Conservation (phyloP, 2,797 vertebrate genomes). For the Vireo griseus region DNA sequence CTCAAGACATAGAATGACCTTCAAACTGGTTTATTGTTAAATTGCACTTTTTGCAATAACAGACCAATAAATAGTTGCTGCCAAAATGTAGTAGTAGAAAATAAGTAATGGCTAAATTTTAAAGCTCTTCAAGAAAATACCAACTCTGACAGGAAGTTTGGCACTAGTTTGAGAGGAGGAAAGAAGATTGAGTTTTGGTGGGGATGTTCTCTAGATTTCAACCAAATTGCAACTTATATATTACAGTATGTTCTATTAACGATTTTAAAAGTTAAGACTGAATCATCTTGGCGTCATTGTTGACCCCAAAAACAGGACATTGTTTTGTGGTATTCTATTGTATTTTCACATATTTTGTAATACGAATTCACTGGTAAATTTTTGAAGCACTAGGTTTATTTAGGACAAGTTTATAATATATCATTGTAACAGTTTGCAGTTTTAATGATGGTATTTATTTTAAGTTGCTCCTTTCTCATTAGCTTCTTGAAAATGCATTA, state of each 20-base stretch:
- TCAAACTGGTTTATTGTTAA: conserved; percentile 82
- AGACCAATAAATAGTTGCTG: conserved; percentile 78
- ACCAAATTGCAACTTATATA: conserved; percentile 71
- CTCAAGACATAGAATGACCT: conserved; percentile 79
- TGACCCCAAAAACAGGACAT: conserved; percentile 28
- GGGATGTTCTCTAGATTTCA: conserved; percentile 68
- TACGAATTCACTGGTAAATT: conserved; percentile 67
- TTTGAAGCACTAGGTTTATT: conserved; percentile 69
- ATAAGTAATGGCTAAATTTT: conserved; percentile 63
- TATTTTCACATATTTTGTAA: conserved; percentile 73
- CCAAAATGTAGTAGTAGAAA: conserved; percentile 74
- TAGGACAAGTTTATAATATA: conserved; percentile 68
- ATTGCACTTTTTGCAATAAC: conserved; percentile 80
- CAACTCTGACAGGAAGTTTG: conserved; percentile 53
- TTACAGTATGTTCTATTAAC: conserved; percentile 54
- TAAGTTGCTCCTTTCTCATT: conserved; percentile 68
- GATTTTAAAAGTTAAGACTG: conserved; percentile 15
- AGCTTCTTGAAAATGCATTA: conserved; percentile 71
- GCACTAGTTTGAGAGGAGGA: conserved; percentile 58
- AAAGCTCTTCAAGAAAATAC: conserved; percentile 54
- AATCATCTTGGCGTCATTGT: conserved; percentile 36
- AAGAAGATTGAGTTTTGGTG: conserved; percentile 3
- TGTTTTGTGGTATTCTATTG: conserved; percentile 70
- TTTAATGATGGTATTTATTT: conserved; percentile 69
- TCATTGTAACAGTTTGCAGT: conserved; percentile 69